Evolutionary conservation across 1,140 invertebrate genomes (phyloP).

Genomic region (Aradophagus sp.): DNA sequence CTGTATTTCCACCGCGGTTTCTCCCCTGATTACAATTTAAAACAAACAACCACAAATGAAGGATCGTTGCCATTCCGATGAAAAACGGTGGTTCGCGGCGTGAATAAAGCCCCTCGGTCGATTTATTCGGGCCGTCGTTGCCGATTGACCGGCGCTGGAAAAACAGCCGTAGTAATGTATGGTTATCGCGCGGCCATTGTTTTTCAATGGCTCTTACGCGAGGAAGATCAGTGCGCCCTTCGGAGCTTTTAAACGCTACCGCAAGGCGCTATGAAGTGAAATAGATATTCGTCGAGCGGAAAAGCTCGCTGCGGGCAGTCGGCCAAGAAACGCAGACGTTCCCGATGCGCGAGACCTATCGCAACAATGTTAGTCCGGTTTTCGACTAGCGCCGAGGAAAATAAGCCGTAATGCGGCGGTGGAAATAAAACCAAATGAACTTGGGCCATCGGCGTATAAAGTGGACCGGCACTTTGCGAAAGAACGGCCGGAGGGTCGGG

Average conservation of each 20-base stretch:
- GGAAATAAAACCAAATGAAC: constrained; percentile 47
- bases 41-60: neutral
- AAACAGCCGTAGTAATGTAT: constrained; percentile 7
- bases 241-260: constrained; percentile 44
- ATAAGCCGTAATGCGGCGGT: constrained; percentile 47
- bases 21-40: too few relatives aligned
- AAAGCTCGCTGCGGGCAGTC: constrained; percentile 58
- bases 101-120: too few relatives aligned
- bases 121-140: too few relatives aligned
- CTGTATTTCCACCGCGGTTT: too few relatives aligned
- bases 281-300: constrained; percentile 64
- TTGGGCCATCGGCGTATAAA: constrained; percentile 22
- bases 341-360: constrained; percentile 49
- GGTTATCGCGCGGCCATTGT: constrained; percentile 26
- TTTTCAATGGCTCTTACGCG: constrained; percentile 28
- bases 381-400: constrained; percentile 40
- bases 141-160: constrained; percentile 5
- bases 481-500: neutral
- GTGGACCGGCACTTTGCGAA: constrained; percentile 20
- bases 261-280: constrained; percentile 57
- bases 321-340: constrained; percentile 64
- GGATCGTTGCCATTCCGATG: too few relatives aligned
- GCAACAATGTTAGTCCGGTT: constrained; percentile 43
- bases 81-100: too few relatives aligned
- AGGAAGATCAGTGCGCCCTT: constrained; percentile 54